phyloP scores from a whole-genome alignment of 2,888 invertebrate genomes.

The Eurois occulta region DNA sequence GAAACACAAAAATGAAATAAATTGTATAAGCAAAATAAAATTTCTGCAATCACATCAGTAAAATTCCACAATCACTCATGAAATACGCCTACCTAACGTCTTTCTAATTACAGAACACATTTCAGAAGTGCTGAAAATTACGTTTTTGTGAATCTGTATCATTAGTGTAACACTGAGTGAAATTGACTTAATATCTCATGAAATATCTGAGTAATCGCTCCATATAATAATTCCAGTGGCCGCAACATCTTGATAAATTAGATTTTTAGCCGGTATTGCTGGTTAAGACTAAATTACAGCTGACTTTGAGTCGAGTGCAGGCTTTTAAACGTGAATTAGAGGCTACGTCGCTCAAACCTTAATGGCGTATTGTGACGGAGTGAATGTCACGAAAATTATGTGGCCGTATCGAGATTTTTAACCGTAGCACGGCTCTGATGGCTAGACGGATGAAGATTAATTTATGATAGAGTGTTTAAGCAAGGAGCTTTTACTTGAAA shows the following conservation, averaged over 20 bases:
- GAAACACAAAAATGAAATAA: constrained; percentile 38
- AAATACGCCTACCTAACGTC: constrained; percentile 61
- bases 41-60: constrained; percentile 45
- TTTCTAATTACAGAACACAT: constrained; percentile 61
- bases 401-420: constrained; percentile 78
- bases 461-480: constrained; percentile 48
- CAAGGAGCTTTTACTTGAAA: constrained; percentile 19
- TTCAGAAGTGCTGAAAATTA: constrained; percentile 62
- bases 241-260: constrained; percentile 89
- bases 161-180: constrained; percentile 64
- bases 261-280: constrained; percentile 88
- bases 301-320: constrained; percentile 90
- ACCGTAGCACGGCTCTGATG: constrained; percentile 59
- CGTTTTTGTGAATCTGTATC: constrained; percentile 63
- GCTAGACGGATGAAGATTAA: constrained; percentile 52
- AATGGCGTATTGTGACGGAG: constrained; percentile 89
- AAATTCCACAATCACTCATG: constrained; percentile 54
- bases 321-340: constrained; percentile 90
- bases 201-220: constrained; percentile 65
- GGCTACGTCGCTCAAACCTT: constrained; percentile 86
- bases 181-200: constrained; percentile 62
- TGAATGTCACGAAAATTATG: constrained; percentile 86
- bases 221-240: constrained; percentile 65
- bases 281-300: constrained; percentile 88
- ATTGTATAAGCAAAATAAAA: constrained; percentile 39